Percentiles rank a stretch among this genome's conserved stretches.
phyloP scores from a whole-genome alignment of 2,113 vertebrate species.

The Callipepla californica region DNA sequence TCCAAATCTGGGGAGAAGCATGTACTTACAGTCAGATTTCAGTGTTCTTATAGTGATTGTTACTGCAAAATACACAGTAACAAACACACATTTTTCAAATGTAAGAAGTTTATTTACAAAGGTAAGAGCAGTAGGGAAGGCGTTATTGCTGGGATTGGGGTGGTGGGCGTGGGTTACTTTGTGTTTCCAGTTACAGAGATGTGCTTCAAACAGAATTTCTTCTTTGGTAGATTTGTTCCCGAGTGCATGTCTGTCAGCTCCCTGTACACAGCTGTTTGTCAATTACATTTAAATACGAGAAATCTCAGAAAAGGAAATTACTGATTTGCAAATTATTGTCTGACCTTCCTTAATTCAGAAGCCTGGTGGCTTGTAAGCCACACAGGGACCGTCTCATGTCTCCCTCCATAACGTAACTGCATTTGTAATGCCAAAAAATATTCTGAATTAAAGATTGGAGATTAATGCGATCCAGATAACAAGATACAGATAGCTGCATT shows the following conservation, averaged over 20 bases:
- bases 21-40: not conserved
- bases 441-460: not conserved
- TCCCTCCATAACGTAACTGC: not conserved
- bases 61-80: not conserved
- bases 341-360: conserved; percentile 61
- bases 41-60: not conserved
- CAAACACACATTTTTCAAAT: not conserved
- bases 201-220: not conserved
- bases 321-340: conserved; percentile 41
- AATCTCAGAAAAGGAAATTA: conserved; percentile 50
- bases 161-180: not conserved
- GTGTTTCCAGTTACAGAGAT: not conserved
- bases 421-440: conserved; percentile 1
- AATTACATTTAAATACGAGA: conserved; percentile 48
- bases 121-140: not conserved
- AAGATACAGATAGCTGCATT: not conserved
- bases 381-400: conserved; percentile 4
- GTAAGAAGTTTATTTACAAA: not conserved
- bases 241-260: conserved; percentile 15
- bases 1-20: not conserved
- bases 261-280: conserved; percentile 2
- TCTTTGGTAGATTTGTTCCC: not conserved
- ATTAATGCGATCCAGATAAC: not conserved
- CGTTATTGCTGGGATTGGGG: not conserved
- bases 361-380: conserved; percentile 37